These are phyloP conservation scores for Tonatia bakeri DNA, from an alignment of 2,113 vertebrate species.

Conservation along the genomic window DNA sequence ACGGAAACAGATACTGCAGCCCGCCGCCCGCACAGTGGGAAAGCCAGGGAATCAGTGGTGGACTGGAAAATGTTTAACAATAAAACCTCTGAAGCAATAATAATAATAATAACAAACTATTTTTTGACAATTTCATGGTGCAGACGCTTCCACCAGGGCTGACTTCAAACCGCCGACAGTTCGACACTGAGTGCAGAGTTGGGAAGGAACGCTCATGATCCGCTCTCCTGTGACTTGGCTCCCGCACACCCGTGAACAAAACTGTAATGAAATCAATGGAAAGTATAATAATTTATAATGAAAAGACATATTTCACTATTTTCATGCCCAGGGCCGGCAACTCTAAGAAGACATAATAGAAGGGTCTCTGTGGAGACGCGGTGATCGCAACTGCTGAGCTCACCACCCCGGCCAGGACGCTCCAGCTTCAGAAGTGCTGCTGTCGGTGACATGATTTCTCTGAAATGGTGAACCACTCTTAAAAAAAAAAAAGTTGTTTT, in stretches of 20 bases:
- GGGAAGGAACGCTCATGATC: neutral
- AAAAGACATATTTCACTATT: neutral
- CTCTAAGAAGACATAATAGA: neutral
- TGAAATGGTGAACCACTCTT: neutral
- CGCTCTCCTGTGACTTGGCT: neutral
- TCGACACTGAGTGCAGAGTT: neutral
- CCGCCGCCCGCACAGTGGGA: neutral
- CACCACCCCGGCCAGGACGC: neutral
- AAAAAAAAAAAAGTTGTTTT: too few species aligned
- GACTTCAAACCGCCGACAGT: neutral
- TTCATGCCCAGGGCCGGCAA: neutral
- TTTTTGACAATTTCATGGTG: conserved; percentile 11
- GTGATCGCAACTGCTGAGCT: neutral
- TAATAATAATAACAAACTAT: neutral
- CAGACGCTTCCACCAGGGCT: conserved; percentile 39
- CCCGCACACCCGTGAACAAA: neutral
- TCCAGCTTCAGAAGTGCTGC: neutral
- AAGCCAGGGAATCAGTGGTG: neutral
- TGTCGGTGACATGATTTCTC: neutral
- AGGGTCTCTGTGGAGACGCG: fast-evolving
- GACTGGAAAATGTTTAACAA: neutral
- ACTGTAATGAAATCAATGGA: neutral
- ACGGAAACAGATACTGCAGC: neutral
- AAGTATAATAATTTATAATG: neutral
- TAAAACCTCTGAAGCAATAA: neutral